phyloP scores from a whole-genome alignment of 1,140 invertebrate genomes.

The Sinonovacula constricta region DNA sequence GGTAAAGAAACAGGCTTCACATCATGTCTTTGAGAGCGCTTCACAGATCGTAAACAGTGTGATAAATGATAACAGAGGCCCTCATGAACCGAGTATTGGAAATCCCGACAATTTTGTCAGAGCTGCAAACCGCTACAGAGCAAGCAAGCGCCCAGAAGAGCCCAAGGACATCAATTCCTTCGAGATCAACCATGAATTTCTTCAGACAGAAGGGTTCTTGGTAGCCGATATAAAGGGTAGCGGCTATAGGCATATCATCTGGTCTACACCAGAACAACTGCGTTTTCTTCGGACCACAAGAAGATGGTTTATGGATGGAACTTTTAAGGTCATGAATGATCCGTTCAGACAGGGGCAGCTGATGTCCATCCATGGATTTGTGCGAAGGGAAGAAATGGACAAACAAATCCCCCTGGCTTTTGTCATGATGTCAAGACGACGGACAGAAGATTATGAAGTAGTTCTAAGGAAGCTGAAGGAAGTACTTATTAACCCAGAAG shows the following conservation, averaged over 20 bases:
- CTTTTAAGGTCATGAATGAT: conserved; percentile 29
- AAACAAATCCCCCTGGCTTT: conserved; percentile 30
- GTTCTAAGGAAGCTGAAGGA: conserved; percentile 9
- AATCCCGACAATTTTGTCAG: not conserved
- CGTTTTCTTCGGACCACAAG: conserved; percentile 5
- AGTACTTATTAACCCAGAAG: not conserved
- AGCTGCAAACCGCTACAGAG: not conserved
- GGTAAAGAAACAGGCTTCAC: not conserved
- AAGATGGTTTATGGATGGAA: conserved; percentile 42
- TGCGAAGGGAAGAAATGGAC: not conserved
- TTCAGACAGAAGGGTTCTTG: conserved; percentile 14
- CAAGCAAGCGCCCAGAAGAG: not conserved
- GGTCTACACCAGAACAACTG: conserved; percentile 23
- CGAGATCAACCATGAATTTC: conserved; percentile 1
- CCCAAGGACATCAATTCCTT: not conserved
- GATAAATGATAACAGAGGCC: no score
- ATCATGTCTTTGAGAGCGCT: no score
- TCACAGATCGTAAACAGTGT: no score
- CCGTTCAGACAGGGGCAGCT: conserved; percentile 34
- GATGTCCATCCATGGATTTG: conserved; percentile 38
- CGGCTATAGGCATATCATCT: conserved; percentile 30
- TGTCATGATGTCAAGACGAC: conserved; percentile 19
- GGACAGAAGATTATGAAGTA: conserved; percentile 19
- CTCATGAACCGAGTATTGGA: not conserved
- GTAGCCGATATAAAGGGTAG: conserved; percentile 17